Conservation (phyloP, 2,888 invertebrate genomes). For the Matsumyia berberina region DNA sequence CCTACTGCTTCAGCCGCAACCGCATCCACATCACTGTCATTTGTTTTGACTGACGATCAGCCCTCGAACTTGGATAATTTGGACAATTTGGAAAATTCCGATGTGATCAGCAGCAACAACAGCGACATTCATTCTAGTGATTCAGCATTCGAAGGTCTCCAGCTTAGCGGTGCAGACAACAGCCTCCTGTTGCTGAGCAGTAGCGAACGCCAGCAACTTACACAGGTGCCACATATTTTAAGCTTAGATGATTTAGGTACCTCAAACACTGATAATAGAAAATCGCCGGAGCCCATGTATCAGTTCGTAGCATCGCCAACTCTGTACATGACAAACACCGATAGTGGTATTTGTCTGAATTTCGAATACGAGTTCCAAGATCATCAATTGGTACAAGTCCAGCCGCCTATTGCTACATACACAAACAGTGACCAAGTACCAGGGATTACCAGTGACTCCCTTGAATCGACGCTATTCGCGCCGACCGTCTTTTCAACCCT, state of each 20-base stretch:
- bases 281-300: constrained; percentile 60
- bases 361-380: constrained; percentile 83
- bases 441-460: constrained; percentile 44
- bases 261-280: constrained; percentile 45
- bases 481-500: constrained; percentile 41
- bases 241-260: constrained; percentile 70
- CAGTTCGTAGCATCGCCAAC: constrained; percentile 67
- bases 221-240: constrained; percentile 76
- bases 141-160: constrained; percentile 67
- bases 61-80: constrained; percentile 57
- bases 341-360: constrained; percentile 81
- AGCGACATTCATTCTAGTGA: constrained; percentile 70
- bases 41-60: constrained; percentile 63
- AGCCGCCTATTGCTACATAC: constrained; percentile 79
- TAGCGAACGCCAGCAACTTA: constrained; percentile 66
- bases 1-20: constrained; percentile 11
- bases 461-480: constrained; percentile 19
- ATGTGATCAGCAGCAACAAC: constrained; percentile 66
- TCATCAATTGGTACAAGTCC: constrained; percentile 83
- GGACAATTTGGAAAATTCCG: constrained; percentile 67
- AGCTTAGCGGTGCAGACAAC: constrained; percentile 43
- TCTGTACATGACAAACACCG: constrained; percentile 70
- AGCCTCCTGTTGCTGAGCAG: constrained; percentile 38
- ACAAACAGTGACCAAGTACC: constrained; percentile 45
- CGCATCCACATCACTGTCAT: constrained; percentile 38